phyloP scores from a whole-genome alignment of 2,888 invertebrate genomes.

The Adelphocoris suturalis region DNA sequence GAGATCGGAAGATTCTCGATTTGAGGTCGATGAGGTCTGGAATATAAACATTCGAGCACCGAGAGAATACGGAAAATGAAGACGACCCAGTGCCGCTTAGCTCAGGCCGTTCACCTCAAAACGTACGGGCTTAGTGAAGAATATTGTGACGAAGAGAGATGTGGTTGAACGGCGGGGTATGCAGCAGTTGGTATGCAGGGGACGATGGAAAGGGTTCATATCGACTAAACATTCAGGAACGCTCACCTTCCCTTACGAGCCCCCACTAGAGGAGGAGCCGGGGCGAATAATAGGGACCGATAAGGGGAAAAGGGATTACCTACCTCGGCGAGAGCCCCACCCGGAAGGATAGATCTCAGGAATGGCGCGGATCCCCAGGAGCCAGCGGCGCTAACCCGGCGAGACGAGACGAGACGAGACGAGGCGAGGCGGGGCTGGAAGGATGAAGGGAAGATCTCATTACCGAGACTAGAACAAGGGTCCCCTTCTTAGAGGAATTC shows the following conservation, averaged over 20 bases:
- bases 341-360: background rate
- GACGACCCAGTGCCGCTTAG: too few relatives aligned
- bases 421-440: background rate
- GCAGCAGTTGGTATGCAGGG: conserved; percentile 41
- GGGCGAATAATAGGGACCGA: conserved; percentile 46
- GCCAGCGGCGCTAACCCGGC: background rate
- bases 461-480: conserved; percentile 41
- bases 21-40: too few relatives aligned
- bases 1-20: too few relatives aligned
- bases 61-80: too few relatives aligned
- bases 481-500: conserved; percentile 28
- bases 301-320: conserved; percentile 62
- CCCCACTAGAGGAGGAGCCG: background rate
- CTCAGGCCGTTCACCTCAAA: background rate
- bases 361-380: conserved; percentile 27
- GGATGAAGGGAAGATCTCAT: conserved; percentile 37
- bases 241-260: conserved; percentile 16
- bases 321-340: background rate
- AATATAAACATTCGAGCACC: too few relatives aligned
- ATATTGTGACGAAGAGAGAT: conserved; percentile 4
- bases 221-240: conserved; percentile 61
- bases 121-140: background rate
- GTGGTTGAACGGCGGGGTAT: background rate
- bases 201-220: conserved; percentile 5
- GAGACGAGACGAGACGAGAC: too few relatives aligned